Base-by-base conservation (phyloP, 2,797 vertebrate species). In the Limnodromus scolopaceus region DNA sequence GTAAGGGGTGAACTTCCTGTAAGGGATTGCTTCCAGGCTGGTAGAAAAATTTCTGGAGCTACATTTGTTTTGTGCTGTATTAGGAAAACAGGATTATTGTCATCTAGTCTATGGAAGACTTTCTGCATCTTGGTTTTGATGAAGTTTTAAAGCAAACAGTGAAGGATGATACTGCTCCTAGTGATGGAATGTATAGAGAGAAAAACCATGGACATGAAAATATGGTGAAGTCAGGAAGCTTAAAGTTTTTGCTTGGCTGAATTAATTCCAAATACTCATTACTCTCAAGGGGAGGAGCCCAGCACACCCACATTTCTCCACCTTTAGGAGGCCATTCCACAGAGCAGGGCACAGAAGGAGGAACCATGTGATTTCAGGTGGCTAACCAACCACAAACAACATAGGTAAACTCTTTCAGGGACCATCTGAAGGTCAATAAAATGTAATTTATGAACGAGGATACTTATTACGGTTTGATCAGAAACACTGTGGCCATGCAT, bases 291-390 rank as follows among this genome's bases (percentile, higher is more conserved):
- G 23, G 4, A 54, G 3, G 6, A 75, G 11, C 41, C 23, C 23
- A 49, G 23, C 28, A 46, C 5, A 64, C 49, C 15, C 38, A 13
- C 17, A 32, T 46, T 54, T 72, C 39, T 63, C 61, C 16, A 38
- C 5, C 13, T 45, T 76, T 30, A 64, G 30, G 2, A 1, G 8
- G 5, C 11, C 3, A 2, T 17, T 85, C 4, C 6, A 16, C 39
- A 45, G 23, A 66, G 36, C 39, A 66, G 27, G 16, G 25, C 68
- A 70, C n/a, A 57, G 28, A 65, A 79, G 8, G 4, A 71, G 10
- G 10, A 7, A 27, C 11, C 36, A 8, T 5, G 43, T 66, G 22
- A 28, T 57, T 27, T 57, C 11, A 27, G n/a, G 4, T 30, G 15
- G 4, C 7, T 82, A 49, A 49, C 16, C 25, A 58, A 16, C n/a